phyloP scores from a whole-genome alignment of 2,888 invertebrate species.

The Agrotis segetum region DNA sequence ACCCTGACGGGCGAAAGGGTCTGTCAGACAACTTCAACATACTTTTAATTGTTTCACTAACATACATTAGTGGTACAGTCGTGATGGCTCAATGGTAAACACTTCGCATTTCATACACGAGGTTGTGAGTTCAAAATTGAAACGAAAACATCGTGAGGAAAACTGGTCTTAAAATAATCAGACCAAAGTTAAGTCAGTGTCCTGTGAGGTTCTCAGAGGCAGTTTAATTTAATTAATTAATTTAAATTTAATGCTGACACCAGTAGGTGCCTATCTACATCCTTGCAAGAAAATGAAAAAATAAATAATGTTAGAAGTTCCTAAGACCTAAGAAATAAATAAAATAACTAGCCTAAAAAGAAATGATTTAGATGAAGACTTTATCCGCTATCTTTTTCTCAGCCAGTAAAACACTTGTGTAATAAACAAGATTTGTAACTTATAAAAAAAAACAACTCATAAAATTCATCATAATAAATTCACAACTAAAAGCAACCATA shows the following conservation, averaged over 20 bases:
- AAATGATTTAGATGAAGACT: slow-evolving; percentile 10
- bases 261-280: no score
- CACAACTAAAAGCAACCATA: slow-evolving; percentile 15
- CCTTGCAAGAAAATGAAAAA: not conserved
- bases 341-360: not conserved
- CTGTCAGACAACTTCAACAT: not conserved
- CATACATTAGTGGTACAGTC: not conserved
- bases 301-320: not conserved
- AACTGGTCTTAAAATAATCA: no score
- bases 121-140: no score
- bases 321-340: not conserved
- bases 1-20: no score
- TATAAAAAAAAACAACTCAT: slow-evolving; percentile 9
- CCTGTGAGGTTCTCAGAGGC: no score
- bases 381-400: slow-evolving; percentile 1
- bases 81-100: no score
- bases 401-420: not conserved
- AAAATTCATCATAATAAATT: slow-evolving; percentile 22
- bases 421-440: slow-evolving; percentile 14
- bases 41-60: not conserved
- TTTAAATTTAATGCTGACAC: no score
- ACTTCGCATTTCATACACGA: no score
- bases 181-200: no score
- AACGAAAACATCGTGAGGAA: no score
- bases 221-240: no score